Evolutionary conservation across 23 tunicate species (phyloP), one percentile per base, ranked within the genome.

Genomic region (Aplidium turbinatum): DNA sequence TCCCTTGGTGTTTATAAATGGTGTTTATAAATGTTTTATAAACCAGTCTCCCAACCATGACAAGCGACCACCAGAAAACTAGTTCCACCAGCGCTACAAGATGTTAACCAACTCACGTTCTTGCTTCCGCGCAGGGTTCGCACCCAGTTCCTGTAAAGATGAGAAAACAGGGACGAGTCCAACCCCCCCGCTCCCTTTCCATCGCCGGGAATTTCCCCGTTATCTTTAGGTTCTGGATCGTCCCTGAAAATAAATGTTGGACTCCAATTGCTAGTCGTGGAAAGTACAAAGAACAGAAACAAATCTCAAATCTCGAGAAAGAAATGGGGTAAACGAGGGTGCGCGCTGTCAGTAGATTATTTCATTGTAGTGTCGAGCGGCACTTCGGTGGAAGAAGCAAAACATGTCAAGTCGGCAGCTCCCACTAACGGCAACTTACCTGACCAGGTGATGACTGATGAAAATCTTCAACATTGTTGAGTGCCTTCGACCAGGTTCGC

Each of bases 81-180:
- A n/a, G n/a, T n/a, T n/a, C n/a, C n/a, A n/a, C n/a, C n/a, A n/a
- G n/a, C n/a, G n/a, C n/a, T n/a, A n/a, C n/a, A n/a, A n/a, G n/a
- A n/a, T n/a, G n/a, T n/a, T n/a, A n/a, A n/a, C n/a, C n/a, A 6
- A 20, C 62, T 19, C 25, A 55, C 62, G 52, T 36, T 66, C 38
- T 66, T 70, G 38, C 3, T 22, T 9, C 47, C 38, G 27, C 47
- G 47, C 23, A 70, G n/a, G 9, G 76, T 48, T 1, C 79, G 63
- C 28, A 58, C 61, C 97, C 97, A 91, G 78, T 91, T 91, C 13
- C 91, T 65, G 57, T 84, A 91, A 6, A 91, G 67, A 73, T 84
- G 86, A 25, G 70, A 35, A 66, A 78, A 91, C 48, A 91, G 57
- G 1, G 93, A 86, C 0, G 97, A 91, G 68, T 91, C 97, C 33